Conservation (phyloP, 2,888 invertebrate species). For the Liodrosophila aerea region DNA sequence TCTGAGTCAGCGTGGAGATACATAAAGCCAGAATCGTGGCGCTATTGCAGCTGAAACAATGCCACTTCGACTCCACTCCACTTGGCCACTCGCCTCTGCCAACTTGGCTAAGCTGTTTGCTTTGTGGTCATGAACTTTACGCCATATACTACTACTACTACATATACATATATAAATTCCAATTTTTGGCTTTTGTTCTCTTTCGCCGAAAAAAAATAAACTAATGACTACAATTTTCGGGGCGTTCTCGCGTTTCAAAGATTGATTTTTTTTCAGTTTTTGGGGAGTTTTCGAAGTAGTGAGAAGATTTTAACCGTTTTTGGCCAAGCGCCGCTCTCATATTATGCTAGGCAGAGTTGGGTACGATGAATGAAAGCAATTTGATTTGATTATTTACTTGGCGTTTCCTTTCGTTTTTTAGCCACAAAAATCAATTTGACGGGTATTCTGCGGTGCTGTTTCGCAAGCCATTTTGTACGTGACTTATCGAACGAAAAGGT, state of each 20-base stretch:
- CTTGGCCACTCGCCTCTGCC: conserved; percentile 2
- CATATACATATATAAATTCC: conserved; percentile 40
- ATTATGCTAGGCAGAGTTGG: conserved; percentile 30
- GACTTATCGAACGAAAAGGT: conserved; percentile 38
- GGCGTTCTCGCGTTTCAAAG: conserved; percentile 51
- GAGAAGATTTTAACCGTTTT: conserved; percentile 17
- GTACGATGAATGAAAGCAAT: conserved; percentile 40
- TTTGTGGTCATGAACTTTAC: conserved; percentile 56
- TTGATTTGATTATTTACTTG: conserved; percentile 69
- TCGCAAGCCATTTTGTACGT: conserved; percentile 43
- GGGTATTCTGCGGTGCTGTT: conserved; percentile 30
- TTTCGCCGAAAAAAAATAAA: conserved; percentile 30
- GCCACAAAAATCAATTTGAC: conserved; percentile 69
- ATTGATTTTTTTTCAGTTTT: conserved; percentile 61
- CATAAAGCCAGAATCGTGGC: conserved; percentile 30
- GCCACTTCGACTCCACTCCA: conserved; percentile 26
- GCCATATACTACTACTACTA: too few relatives aligned
- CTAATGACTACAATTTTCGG: conserved; percentile 71
- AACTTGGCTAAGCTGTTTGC: conserved; percentile 59
- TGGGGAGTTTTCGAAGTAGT: conserved; percentile 14
- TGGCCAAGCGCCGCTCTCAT: conserved; percentile 44
- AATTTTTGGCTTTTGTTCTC: conserved; percentile 24
- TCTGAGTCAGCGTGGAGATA: conserved; percentile 4
- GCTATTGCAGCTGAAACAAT: conserved; percentile 61
- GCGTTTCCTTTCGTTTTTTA: conserved; percentile 15